Evolutionary conservation across 2,888 invertebrate species (phyloP).

Genomic region (Atrina japonica): DNA sequence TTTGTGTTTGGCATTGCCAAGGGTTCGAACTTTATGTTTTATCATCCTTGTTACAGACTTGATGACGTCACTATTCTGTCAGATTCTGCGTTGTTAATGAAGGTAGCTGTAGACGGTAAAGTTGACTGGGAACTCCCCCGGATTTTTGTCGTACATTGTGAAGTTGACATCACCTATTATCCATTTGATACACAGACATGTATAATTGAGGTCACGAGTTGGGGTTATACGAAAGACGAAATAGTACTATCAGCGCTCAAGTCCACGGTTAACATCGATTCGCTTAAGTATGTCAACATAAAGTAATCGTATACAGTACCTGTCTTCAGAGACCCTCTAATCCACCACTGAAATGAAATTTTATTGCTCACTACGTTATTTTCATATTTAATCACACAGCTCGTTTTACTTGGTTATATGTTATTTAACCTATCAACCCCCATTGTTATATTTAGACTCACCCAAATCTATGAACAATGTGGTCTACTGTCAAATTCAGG

Average conservation of each 20-base stretch:
- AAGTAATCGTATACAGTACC: no score
- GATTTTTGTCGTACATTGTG: constrained; percentile 33
- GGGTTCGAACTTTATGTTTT: no score
- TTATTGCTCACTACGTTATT: no score
- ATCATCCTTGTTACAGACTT: constrained; percentile 21
- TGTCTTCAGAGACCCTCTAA: no score
- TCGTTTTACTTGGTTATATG: no score
- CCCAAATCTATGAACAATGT: no score
- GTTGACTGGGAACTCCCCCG: constrained; percentile 33
- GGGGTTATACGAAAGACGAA: constrained; percentile 31
- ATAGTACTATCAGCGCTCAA: neutral
- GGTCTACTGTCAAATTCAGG: no score
- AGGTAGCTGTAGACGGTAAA: constrained; percentile 11
- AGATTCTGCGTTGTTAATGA: constrained; percentile 29
- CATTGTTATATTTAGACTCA: no score
- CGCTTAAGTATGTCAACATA: constrained; percentile 10
- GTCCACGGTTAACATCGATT: neutral
- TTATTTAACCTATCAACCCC: no score
- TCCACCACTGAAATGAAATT: no score
- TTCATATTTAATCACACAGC: no score
- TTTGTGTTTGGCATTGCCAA: no score
- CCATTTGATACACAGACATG: constrained; percentile 46
- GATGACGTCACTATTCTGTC: constrained; percentile 31
- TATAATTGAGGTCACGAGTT: constrained; percentile 30
- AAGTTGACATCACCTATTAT: constrained; percentile 44